These are phyloP conservation scores for Glaucopsyche alexis DNA, from an alignment of 2,888 invertebrate species.

Conservation along the genomic window DNA sequence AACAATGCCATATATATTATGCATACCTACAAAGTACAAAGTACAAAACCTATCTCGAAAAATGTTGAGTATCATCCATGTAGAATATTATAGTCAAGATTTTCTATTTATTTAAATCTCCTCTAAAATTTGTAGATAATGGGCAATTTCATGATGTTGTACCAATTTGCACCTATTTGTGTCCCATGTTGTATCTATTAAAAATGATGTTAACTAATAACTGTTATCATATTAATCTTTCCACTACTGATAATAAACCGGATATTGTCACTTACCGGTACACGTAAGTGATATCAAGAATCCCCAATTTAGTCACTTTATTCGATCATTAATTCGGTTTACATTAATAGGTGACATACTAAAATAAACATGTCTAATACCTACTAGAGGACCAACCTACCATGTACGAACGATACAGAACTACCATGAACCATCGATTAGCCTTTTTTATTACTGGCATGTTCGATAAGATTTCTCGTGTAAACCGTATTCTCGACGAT, in stretches of 20 bases:
- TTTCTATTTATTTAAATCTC: no score
- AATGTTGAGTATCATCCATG: no score
- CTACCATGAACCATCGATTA: constrained; percentile 20
- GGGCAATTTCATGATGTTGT: no score
- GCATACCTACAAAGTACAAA: no score
- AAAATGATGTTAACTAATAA: neutral
- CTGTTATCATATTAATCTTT: neutral
- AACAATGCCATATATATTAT: no score
- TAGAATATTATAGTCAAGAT: no score
- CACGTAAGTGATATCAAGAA: neutral
- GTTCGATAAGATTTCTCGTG: constrained; percentile 35
- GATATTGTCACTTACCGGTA: neutral
- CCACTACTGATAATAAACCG: neutral
- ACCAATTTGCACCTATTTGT: no score
- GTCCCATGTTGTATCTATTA: neutral
- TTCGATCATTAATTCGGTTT: neutral
- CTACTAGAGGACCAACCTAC: neutral
- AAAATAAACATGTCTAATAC: neutral
- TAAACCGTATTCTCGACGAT: constrained; percentile 41
- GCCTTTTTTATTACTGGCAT: constrained; percentile 33
- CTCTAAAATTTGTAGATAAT: no score
- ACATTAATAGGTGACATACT: constrained; percentile 5
- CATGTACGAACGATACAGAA: neutral
- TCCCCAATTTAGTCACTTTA: neutral
- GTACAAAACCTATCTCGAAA: no score